Conservation (phyloP, 2,888 invertebrate genomes). For the Thalpophila matura region DNA sequence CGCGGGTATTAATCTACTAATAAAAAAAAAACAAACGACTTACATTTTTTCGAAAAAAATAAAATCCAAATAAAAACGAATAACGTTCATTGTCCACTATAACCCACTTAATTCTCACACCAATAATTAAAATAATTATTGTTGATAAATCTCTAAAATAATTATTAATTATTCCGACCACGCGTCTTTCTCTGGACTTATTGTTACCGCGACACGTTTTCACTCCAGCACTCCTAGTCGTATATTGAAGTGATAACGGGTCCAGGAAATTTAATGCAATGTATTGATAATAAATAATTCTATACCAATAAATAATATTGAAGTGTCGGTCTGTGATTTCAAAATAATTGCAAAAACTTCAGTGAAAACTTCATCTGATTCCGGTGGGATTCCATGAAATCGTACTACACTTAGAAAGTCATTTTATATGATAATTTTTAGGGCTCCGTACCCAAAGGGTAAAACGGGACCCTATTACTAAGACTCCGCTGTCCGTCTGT, state of each 20-base stretch:
- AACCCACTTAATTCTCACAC: neutral
- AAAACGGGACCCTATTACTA: too few relatives aligned
- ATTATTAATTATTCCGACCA: conserved; percentile 11
- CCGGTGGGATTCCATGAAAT: too few relatives aligned
- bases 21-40: conserved; percentile 22
- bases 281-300: conserved; percentile 20
- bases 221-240: neutral
- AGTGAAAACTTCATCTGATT: too few relatives aligned
- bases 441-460: too few relatives aligned
- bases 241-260: conserved; percentile 20
- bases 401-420: too few relatives aligned
- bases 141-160: neutral
- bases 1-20: too few relatives aligned
- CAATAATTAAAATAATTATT: conserved; percentile 23
- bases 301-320: neutral
- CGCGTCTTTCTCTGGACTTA: neutral
- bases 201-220: conserved; percentile 8
- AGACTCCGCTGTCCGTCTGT: too few relatives aligned
- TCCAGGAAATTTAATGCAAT: conserved; percentile 11
- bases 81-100: conserved; percentile 43
- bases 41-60: conserved; percentile 25
- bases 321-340: neutral
- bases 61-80: conserved; percentile 37
- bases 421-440: too few relatives aligned
- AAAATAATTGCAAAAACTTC: too few relatives aligned